These are phyloP conservation scores for Calephelis perditalis DNA, from an alignment of 2,888 invertebrate species.

Conservation along the genomic window DNA sequence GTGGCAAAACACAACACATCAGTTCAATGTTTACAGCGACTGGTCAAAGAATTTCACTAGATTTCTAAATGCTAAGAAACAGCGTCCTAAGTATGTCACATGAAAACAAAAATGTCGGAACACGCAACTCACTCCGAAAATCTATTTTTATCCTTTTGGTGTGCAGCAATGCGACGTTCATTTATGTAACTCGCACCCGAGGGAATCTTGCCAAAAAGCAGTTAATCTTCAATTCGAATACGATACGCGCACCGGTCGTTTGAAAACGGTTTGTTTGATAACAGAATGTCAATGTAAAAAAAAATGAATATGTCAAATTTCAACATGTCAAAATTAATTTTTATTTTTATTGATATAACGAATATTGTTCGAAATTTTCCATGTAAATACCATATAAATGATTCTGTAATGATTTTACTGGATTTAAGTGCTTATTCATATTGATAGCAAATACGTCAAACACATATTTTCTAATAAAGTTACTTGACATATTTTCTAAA, in stretches of 20 bases:
- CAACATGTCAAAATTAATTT: slow-evolving; percentile 13
- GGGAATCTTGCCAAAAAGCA: slow-evolving; percentile 72
- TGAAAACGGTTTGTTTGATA: slow-evolving; percentile 60
- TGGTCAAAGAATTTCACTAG: slow-evolving; percentile 62
- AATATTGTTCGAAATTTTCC: too few relatives aligned
- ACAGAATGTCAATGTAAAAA: slow-evolving; percentile 37
- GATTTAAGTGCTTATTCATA: too few relatives aligned
- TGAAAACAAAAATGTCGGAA: slow-evolving; percentile 72
- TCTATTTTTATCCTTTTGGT: slow-evolving; percentile 74
- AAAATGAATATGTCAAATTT: background rate
- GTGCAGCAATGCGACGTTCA: slow-evolving; percentile 53
- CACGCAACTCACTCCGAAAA: slow-evolving; percentile 63
- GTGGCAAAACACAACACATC: slow-evolving; percentile 47
- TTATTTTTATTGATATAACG: background rate
- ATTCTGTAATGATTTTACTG: background rate
- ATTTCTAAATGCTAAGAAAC: slow-evolving; percentile 60
- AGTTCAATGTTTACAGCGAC: slow-evolving; percentile 62
- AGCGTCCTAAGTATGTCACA: slow-evolving; percentile 65
- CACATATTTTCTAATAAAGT: too few relatives aligned
- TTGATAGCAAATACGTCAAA: too few relatives aligned
- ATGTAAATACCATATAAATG: too few relatives aligned
- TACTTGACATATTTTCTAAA: too few relatives aligned
- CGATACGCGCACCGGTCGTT: slow-evolving; percentile 40
- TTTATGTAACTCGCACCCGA: slow-evolving; percentile 62
- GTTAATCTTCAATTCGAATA: slow-evolving; percentile 41